phyloP scores from a whole-genome alignment of 2,888 invertebrate genomes.

The Pachydiplax longipennis region DNA sequence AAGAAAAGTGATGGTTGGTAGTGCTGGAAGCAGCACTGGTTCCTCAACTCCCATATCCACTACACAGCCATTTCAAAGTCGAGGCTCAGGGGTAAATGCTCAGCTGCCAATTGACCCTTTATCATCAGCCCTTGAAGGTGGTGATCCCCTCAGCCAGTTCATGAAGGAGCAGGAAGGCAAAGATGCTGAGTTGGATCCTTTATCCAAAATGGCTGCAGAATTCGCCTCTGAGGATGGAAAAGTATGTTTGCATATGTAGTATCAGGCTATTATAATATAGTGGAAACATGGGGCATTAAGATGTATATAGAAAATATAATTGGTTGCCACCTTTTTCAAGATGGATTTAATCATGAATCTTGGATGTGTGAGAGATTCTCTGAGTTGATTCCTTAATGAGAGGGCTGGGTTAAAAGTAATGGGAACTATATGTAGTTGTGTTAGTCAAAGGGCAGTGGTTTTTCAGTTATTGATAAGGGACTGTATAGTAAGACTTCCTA shows the following conservation, averaged over 20 bases:
- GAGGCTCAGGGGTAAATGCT: conserved; percentile 57
- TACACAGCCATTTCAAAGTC: conserved; percentile 56
- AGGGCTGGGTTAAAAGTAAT: too few species aligned
- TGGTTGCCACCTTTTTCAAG: neutral
- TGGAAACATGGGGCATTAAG: too few species aligned
- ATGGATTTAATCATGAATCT: too few species aligned
- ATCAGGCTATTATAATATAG: neutral
- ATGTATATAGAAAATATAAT: neutral
- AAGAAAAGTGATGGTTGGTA: conserved; percentile 61
- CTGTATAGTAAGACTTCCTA: too few species aligned
- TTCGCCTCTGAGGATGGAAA: conserved; percentile 56
- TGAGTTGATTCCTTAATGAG: too few species aligned
- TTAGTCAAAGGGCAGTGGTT: too few species aligned
- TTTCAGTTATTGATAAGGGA: too few species aligned
- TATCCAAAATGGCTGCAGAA: conserved; percentile 69
- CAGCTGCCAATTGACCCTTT: conserved; percentile 64
- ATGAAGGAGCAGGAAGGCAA: conserved; percentile 64
- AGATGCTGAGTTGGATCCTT: conserved; percentile 64
- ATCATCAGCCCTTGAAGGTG: conserved; percentile 70
- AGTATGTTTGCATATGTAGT: neutral
- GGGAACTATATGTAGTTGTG: too few species aligned
- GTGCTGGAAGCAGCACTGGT: conserved; percentile 62
- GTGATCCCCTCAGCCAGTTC: conserved; percentile 78
- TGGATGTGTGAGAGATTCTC: too few species aligned
- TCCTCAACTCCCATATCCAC: conserved; percentile 61